Conservation (phyloP, 64 coral and sea anemone genomes). For the Exaiptasia diaphana region DNA sequence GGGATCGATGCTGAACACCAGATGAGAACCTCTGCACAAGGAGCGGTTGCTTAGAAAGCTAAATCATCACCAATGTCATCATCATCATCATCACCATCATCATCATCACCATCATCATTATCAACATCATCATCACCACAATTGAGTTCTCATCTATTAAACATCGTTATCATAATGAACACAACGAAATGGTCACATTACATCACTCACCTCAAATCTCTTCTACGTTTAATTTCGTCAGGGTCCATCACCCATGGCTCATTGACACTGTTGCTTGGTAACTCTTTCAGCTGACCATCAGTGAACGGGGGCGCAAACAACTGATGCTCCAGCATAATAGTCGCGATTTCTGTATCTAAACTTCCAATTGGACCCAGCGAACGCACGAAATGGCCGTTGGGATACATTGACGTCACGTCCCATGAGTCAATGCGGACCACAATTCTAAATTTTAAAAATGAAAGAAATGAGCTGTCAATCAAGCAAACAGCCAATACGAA, state of each 20-base stretch:
- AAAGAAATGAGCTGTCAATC: too few species aligned
- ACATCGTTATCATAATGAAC: too few species aligned
- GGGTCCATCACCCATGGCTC: conserved; percentile 68
- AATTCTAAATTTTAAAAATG: conserved; percentile 21
- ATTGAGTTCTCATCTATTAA: too few species aligned
- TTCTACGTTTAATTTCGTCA: conserved; percentile 46
- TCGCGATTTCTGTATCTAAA: conserved; percentile 73
- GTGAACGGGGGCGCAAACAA: conserved; percentile 73
- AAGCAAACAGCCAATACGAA: too few species aligned
- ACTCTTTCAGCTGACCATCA: conserved; percentile 70
- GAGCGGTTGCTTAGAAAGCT: too few species aligned
- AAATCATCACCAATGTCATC: too few species aligned
- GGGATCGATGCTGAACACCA: conserved; percentile 94
- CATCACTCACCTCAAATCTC: conserved; percentile 71
- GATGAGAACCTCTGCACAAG: conserved; percentile 54
- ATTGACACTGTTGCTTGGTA: conserved; percentile 57
- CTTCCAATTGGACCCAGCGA: conserved; percentile 70
- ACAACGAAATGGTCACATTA: not conserved
- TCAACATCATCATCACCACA: too few species aligned
- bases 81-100: too few species aligned
- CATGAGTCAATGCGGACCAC: conserved; percentile 89
- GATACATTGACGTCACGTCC: conserved; percentile 78
- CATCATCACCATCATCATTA: too few species aligned
- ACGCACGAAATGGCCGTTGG: conserved; percentile 84
- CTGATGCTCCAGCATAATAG: conserved; percentile 82